phyloP scores from a whole-genome alignment of 2,113 vertebrate genomes.

The Asarcornis scutulata region DNA sequence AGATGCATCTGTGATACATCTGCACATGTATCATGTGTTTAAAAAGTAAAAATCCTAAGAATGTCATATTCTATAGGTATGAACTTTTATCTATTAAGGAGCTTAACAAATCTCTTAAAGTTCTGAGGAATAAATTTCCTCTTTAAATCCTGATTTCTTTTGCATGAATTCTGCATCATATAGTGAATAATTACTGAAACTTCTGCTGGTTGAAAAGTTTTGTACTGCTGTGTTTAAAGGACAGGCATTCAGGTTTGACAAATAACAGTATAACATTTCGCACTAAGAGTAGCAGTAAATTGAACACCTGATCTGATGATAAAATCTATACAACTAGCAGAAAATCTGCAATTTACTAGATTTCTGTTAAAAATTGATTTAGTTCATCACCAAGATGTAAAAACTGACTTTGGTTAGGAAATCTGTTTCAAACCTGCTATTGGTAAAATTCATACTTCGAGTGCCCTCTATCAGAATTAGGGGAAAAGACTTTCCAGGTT shows the following conservation, averaged over 20 bases:
- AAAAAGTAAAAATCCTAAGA: background rate
- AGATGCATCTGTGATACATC: background rate
- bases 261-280: background rate
- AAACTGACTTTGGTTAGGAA: background rate
- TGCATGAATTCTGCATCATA: background rate
- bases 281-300: background rate
- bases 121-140: background rate
- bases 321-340: background rate
- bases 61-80: too few species aligned
- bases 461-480: conserved; percentile 30
- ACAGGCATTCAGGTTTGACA: background rate
- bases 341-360: background rate
- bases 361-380: background rate
- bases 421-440: background rate
- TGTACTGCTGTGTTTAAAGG: background rate
- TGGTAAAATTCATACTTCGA: background rate
- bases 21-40: background rate
- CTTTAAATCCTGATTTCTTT: background rate
- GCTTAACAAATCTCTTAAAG: background rate
- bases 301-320: background rate
- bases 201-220: background rate
- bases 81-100: too few species aligned
- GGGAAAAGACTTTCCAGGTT: background rate
- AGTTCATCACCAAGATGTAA: background rate
- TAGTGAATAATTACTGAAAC: background rate